Percentiles rank a stretch among this genome's conserved stretches.
phyloP scores from a whole-genome alignment of 2,797 vertebrate species.

The Macroramphosus scolopax region DNA sequence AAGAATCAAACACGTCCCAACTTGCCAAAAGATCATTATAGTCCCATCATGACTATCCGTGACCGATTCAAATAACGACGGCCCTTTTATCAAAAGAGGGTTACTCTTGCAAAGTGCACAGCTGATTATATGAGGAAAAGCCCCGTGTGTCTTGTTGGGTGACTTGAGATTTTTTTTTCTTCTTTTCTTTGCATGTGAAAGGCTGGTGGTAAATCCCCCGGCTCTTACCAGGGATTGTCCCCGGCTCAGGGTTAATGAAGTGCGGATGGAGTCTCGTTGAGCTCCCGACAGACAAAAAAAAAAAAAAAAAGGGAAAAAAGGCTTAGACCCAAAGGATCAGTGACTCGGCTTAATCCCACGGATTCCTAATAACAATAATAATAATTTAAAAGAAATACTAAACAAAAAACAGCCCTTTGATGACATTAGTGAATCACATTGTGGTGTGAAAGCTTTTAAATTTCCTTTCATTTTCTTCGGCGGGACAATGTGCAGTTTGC shows the following conservation, averaged over 20 bases:
- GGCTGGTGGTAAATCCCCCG: conserved; percentile 86
- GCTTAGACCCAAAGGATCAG: conserved; percentile 95
- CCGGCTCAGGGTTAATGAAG: conserved; percentile 98
- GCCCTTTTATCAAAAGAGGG: conserved; percentile 61
- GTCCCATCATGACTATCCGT: conserved; percentile 73
- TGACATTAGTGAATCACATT: conserved; percentile 98
- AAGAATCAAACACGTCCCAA: conserved; percentile 39
- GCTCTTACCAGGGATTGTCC: conserved; percentile 83
- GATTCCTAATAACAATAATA: conserved; percentile 84
- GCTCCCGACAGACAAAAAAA: conserved; percentile 85
- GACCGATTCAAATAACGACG: conserved; percentile 74
- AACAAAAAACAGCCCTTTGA: conserved; percentile 93
- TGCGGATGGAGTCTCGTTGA: conserved; percentile 92
- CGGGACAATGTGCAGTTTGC: conserved; percentile 44
- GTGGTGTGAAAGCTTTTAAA: conserved; percentile 39
- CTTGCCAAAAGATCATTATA: conserved; percentile 69
- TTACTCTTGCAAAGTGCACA: conserved; percentile 83
- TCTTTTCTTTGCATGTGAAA: conserved; percentile 91
- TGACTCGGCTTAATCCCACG: conserved; percentile 97
- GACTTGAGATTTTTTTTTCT: conserved; percentile 68
- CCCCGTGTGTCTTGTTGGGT: conserved; percentile 73
- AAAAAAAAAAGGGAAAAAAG: conserved; percentile 76
- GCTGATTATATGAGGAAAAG: conserved; percentile 81
- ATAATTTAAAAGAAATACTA: conserved; percentile 71
- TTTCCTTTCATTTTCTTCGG: conserved; percentile 40